Percentiles rank a stretch among this genome's conserved stretches.
phyloP scores from a whole-genome alignment of 2,888 invertebrate species.

The Nephrocerus scutellatus region DNA sequence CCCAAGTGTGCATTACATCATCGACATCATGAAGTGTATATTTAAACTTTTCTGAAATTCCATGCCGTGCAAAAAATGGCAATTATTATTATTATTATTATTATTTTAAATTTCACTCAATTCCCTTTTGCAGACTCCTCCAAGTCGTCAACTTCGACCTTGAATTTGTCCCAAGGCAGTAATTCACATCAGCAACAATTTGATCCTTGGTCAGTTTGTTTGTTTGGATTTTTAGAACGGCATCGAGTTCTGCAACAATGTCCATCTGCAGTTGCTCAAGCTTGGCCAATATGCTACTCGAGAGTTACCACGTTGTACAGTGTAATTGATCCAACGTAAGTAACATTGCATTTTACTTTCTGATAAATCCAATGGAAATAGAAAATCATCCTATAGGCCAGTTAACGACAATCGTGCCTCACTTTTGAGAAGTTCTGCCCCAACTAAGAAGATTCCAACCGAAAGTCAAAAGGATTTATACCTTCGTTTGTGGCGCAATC shows the following conservation, averaged over 20 bases:
- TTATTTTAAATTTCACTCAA: conserved; percentile 3
- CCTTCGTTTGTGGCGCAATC: conserved; percentile 96
- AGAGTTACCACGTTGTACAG: conserved; percentile 85
- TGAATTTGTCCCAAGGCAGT: conserved; percentile 42
- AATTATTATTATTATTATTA: conserved; percentile 4
- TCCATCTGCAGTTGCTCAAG: conserved; percentile 77
- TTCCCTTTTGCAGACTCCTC: conserved; percentile 35
- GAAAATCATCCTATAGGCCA: conserved; percentile 56
- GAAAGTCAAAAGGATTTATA: conserved; percentile 80
- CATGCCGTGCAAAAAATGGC: not conserved
- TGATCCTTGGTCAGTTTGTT: conserved; percentile 86
- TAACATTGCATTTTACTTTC: conserved; percentile 24
- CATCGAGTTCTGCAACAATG: conserved; percentile 76
- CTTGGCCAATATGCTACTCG: conserved; percentile 93
- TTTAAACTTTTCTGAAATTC: not conserved
- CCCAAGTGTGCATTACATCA: no score
- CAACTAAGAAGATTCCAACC: conserved; percentile 83
- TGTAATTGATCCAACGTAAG: conserved; percentile 90
- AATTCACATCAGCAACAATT: conserved; percentile 48
- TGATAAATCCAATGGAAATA: not conserved
- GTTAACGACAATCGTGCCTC: conserved; percentile 96
- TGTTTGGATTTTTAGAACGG: conserved; percentile 83
- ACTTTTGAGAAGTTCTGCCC: conserved; percentile 76
- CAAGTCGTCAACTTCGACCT: conserved; percentile 44
- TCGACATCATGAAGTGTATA: not conserved